A percentile compares a stretch with the other conserved stretches of the same genome.
phyloP scores from a whole-genome alignment of 2,113 vertebrate genomes.

The Arvicanthis niloticus region DNA sequence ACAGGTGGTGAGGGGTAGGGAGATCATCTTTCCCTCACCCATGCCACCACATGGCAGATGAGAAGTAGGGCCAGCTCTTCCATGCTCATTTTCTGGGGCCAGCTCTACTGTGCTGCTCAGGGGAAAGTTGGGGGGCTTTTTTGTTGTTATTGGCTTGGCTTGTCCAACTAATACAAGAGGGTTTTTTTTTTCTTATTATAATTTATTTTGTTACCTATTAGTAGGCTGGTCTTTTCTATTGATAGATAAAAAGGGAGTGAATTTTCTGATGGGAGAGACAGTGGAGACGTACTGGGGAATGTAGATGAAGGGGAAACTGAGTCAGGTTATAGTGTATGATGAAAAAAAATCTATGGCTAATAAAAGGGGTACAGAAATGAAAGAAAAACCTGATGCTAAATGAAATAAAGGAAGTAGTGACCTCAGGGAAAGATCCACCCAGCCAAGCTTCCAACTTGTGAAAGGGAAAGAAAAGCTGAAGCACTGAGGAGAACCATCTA shows the following conservation, averaged over 20 bases:
- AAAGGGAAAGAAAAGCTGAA: background rate
- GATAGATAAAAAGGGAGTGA: background rate
- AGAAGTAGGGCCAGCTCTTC: too few species aligned
- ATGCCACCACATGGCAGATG: too few species aligned
- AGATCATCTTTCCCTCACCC: too few species aligned
- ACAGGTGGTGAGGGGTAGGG: too few species aligned
- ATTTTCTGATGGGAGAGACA: background rate
- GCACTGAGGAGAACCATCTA: background rate
- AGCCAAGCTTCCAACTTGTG: background rate
- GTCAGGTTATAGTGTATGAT: background rate
- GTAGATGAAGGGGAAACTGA: background rate
- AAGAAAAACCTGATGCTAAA: background rate
- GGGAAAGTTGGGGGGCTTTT: background rate
- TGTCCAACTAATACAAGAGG: background rate
- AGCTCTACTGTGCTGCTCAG: too few species aligned
- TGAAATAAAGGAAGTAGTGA: background rate
- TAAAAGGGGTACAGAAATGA: background rate
- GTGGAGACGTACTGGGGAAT: background rate
- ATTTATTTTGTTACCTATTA: background rate
- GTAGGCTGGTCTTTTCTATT: background rate
- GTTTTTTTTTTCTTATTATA: background rate
- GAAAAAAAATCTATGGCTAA: background rate
- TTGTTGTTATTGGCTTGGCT: background rate
- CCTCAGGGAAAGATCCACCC: background rate
- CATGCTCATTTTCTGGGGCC: too few species aligned